Evolutionary conservation across 2,888 invertebrate species (phyloP).

Genomic region (Nineta flava): DNA sequence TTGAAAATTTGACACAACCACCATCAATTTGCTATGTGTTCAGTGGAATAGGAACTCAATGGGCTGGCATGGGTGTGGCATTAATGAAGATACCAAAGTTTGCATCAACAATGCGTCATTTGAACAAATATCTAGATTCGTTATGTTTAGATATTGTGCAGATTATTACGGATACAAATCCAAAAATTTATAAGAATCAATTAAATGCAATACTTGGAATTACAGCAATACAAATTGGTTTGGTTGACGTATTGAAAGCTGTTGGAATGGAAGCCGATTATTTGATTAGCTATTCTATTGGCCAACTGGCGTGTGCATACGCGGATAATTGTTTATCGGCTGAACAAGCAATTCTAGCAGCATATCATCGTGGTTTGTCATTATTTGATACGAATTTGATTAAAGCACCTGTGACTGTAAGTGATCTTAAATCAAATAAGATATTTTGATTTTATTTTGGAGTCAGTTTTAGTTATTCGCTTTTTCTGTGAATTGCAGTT

Average conservation of each 20-base stretch:
- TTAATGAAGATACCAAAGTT: conserved; percentile 53
- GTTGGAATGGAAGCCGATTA: conserved; percentile 23
- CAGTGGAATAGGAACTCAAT: conserved; percentile 67
- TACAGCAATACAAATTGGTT: no score
- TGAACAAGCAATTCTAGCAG: conserved; percentile 62
- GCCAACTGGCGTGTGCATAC: conserved; percentile 82
- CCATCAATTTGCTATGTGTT: conserved; percentile 53
- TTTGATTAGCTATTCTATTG: conserved; percentile 57
- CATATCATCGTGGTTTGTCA: conserved; percentile 59
- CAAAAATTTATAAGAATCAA: conserved; percentile 55
- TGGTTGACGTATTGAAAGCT: conserved; percentile 31
- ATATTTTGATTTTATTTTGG: background rate
- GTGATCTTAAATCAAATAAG: conserved; percentile 31
- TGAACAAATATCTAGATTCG: conserved; percentile 42
- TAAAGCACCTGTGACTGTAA: conserved; percentile 66
- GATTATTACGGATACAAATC: conserved; percentile 40
- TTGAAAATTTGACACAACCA: conserved; percentile 28
- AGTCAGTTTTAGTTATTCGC: conserved; percentile 26
- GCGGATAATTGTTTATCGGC: conserved; percentile 74
- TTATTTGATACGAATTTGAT: conserved; percentile 46
- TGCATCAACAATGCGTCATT: conserved; percentile 42
- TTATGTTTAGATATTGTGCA: conserved; percentile 47
- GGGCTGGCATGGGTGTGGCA: conserved; percentile 49
- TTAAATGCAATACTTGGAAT: no score
- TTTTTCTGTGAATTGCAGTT: conserved; percentile 59